Evolutionary conservation across 2,888 invertebrate species (phyloP).

Genomic region (Anthophora plumipes): DNA sequence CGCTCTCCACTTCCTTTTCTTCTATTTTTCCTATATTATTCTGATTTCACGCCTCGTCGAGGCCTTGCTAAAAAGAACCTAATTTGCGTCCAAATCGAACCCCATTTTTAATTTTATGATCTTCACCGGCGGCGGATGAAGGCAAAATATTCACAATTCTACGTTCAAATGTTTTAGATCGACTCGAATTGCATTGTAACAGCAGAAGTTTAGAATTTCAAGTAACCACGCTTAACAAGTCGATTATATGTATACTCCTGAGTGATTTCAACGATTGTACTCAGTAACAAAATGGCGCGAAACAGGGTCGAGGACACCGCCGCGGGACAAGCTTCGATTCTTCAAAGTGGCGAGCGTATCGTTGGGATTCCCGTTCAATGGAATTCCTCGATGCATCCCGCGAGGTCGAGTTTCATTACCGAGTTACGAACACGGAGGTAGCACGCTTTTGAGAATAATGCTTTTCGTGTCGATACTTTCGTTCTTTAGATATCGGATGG

Average conservation of each 20-base stretch:
- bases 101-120: too few relatives aligned
- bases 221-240: background rate
- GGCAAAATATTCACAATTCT: too few relatives aligned
- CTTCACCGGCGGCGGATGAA: too few relatives aligned
- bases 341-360: conserved; percentile 41
- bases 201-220: too few relatives aligned
- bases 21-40: too few relatives aligned
- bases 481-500: background rate
- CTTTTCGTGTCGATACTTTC: background rate
- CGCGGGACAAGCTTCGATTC: conserved; percentile 71
- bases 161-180: background rate
- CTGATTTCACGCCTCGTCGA: too few relatives aligned
- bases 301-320: conserved; percentile 80
- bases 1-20: too few relatives aligned
- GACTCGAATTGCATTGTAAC: too few relatives aligned
- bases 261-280: background rate
- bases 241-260: background rate
- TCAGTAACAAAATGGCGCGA: conserved; percentile 11
- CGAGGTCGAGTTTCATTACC: conserved; percentile 35
- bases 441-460: background rate
- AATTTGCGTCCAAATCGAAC: too few relatives aligned
- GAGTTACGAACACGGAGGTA: conserved; percentile 18
- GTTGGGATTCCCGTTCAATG: conserved; percentile 57
- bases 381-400: conserved; percentile 52
- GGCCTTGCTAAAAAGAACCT: too few relatives aligned